phyloP scores from a whole-genome alignment of 2,888 invertebrate species.

The Apamea epomidion region DNA sequence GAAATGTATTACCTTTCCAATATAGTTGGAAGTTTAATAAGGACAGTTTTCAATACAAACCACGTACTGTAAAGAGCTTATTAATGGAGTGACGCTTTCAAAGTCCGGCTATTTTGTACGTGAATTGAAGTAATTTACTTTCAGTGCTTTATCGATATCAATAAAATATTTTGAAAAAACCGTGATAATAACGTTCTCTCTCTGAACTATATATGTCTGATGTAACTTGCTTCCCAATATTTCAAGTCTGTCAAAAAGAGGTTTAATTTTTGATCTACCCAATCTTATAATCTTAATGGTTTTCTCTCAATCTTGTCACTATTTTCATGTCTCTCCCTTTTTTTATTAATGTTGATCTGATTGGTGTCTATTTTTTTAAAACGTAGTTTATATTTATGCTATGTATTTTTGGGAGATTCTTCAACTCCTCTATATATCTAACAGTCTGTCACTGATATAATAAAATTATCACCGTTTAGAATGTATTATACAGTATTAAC shows the following conservation, averaged over 20 bases:
- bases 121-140: slow-evolving; percentile 42
- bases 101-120: slow-evolving; percentile 24
- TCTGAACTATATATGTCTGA: slow-evolving; percentile 35
- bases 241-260: slow-evolving; percentile 42
- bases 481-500: slow-evolving; percentile 23
- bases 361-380: slow-evolving; percentile 3
- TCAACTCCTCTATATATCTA: not conserved
- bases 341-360: slow-evolving; percentile 28
- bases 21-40: slow-evolving; percentile 30
- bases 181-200: slow-evolving; percentile 9
- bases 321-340: slow-evolving; percentile 20
- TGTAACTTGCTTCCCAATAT: slow-evolving; percentile 34
- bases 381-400: not conserved
- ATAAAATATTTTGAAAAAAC: slow-evolving; percentile 14
- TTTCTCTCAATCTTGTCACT: slow-evolving; percentile 39
- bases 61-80: slow-evolving; percentile 32
- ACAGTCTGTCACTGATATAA: slow-evolving; percentile 15
- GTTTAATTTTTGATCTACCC: slow-evolving; percentile 43
- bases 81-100: slow-evolving; percentile 53
- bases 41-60: slow-evolving; percentile 43
- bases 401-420: not conserved
- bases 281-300: slow-evolving; percentile 57
- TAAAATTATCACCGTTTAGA: slow-evolving; percentile 13
- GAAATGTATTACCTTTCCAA: slow-evolving; percentile 20
- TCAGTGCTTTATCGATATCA: slow-evolving; percentile 1